Evolutionary conservation across 2,113 vertebrate genomes (phyloP), one percentile per base, ranked within the genome.

Genomic region (Apeltes quadracus): DNA sequence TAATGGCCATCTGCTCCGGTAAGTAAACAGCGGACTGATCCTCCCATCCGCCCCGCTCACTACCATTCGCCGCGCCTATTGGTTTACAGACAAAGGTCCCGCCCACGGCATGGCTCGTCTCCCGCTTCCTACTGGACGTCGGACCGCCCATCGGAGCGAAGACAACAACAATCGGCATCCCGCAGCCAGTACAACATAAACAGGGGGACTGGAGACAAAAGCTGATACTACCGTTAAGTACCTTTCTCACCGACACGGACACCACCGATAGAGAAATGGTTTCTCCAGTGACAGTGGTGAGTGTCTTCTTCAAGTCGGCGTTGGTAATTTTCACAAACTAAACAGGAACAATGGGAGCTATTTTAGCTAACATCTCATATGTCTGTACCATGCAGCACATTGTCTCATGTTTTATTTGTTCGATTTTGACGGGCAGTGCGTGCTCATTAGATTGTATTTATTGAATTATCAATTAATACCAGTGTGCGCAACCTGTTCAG

Each of bases 231-330:
- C 23, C 8, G 12, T 10, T 11, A 14, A 14, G 57, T 3, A 27
- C 2, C 15, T 11, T 22, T 29, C 32, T 20, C 2, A 51, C 3
- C 22, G 36, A 25, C 50, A 23, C 39, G 39, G 50, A 69, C 51
- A 38, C 18, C 65, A 34, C 25, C 8, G 36, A 83, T 46, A 62
- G 81, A 88, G 84, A 89, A 11, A 95, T 95, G 94, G 94, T 95
- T 70, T 95, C 94, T 57, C 94, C 94, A 36, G 93, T 92, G 12
- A 93, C 93, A 38, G 94, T 95, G 89, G 94, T 95, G 72, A 92
- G 94, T 91, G 34, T 34, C 34, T 5, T 13, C 29, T 18, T 56
- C 12, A 7, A 43, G 32, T 13, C 23, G 5, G 25, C 20, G 12
- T 18, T 16, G n/a, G 39, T 13, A 11, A 57, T 4, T 55, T 8